Conservation (phyloP, 2,113 vertebrate species). For the Triplophysa rosa region DNA sequence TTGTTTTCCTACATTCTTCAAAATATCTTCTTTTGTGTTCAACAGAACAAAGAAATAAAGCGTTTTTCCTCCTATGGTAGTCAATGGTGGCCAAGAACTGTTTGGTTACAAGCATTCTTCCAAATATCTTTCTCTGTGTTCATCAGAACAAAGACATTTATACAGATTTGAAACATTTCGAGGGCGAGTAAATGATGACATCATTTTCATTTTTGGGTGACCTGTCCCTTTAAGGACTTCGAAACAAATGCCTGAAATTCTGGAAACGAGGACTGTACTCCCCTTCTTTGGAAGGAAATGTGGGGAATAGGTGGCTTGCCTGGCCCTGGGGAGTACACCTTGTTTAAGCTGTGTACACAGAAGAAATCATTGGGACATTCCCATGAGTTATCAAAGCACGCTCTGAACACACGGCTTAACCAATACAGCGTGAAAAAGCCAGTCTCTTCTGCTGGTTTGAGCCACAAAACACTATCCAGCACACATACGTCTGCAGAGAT, state of each 20-base stretch:
- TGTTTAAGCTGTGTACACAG: constrained; percentile 59
- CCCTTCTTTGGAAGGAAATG: constrained; percentile 53
- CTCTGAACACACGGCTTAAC: constrained; percentile 25
- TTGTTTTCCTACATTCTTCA: no score
- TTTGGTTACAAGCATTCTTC: no score
- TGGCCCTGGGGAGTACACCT: constrained; percentile 56
- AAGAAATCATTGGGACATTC: constrained; percentile 56
- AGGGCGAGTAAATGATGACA: no score
- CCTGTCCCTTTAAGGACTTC: constrained; percentile 8
- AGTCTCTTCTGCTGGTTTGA: constrained; percentile 7
- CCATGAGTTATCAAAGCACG: constrained; percentile 37
- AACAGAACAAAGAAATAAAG: no score
- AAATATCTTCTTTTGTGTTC: no score
- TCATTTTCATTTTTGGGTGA: no score
- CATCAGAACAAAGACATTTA: no score
- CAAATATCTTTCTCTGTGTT: no score
- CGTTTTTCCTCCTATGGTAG: no score
- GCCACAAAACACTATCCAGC: constrained; percentile 1
- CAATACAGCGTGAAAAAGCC: not conserved
- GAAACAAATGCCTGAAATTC: constrained; percentile 37
- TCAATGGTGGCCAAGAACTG: no score
- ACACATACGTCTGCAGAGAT: constrained; percentile 26
- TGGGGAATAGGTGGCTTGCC: constrained; percentile 51
- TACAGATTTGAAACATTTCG: no score
- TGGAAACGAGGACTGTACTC: constrained; percentile 53